Conservation (phyloP, 2,113 vertebrate genomes). For the Nyctibius bracteatus region DNA sequence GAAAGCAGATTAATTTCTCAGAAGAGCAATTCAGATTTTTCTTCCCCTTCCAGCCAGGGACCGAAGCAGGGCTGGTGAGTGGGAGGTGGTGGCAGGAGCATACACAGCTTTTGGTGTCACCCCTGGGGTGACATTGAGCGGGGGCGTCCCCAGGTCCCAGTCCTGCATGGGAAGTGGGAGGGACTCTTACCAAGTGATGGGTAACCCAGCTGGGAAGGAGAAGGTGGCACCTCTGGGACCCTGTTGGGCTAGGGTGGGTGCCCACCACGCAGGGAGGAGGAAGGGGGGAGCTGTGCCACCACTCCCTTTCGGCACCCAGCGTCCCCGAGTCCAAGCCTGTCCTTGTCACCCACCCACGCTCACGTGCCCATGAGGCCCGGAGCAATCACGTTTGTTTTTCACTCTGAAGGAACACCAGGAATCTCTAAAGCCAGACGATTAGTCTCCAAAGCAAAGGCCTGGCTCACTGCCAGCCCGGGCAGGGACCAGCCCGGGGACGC, state of each 20-base stretch:
- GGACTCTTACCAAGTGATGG: not conserved
- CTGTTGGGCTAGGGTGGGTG: no score
- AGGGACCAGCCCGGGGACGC: not conserved
- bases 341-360: not conserved
- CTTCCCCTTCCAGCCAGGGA: accelerated
- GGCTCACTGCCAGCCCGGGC: not conserved
- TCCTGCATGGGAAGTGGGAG: accelerated
- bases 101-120: not conserved
- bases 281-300: not conserved
- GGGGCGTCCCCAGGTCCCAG: accelerated
- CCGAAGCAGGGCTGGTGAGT: not conserved
- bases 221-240: not conserved
- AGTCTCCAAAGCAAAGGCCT: conserved; percentile 21
- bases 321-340: not conserved
- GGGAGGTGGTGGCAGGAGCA: not conserved
- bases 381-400: not conserved
- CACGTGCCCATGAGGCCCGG: not conserved
- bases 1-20: conserved; percentile 49
- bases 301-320: accelerated
- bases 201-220: not conserved
- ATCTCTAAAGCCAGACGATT: not conserved
- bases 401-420: not conserved
- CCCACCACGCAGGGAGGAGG: not conserved
- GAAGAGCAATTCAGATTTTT: not conserved
- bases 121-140: not conserved